Base-by-base conservation (phyloP, 2,888 invertebrate genomes). In the Tryphoninae sp. region DNA sequence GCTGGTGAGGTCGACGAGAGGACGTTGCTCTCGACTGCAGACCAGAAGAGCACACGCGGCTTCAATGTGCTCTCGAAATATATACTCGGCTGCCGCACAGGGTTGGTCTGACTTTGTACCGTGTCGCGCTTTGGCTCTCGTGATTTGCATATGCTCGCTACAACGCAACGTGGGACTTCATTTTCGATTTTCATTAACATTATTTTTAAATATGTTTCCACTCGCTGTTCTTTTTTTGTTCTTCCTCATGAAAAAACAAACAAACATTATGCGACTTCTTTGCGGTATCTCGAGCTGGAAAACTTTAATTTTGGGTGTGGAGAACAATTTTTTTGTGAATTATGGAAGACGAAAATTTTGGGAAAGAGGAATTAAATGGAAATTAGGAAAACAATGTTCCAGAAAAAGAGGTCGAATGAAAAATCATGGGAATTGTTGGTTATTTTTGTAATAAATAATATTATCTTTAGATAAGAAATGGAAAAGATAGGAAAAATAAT, bases 11-110 rank as follows among this genome's bases (percentile, higher is more conserved):
- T 81, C 81, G 81, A 71, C 74, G 74, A 75, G 81, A 81, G 81
- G 74, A 81, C 81, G 71, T 81, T 81, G 81, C 81, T 71, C 81
- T 81, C 81, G 71, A 81, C 78, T 78, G 65, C 78, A 59, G 71
- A 78, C 74, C 73, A 77, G 81, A 78, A 78, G 78, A 74, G 69
- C 51, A 68, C 22, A 68, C 76, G 33, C 51, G 23, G 26, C 64
- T 67, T 61, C 78, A 61, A 71, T 81, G 74, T 75, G 59, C 74
- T 75, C 69, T 13, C n/a, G 64, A 64, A 65, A 75, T 80, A 69
- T 74, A 55, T 51, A 33, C 19, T 26, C 51, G 16, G 65, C 69
- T 71, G 68, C 33, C 49, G 26, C 45, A 26, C 74, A 58, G 68
- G 53, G 42, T 49, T 55, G 45, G 53, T 45, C 45, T 69, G 74